phyloP scores from a whole-genome alignment of 2,888 invertebrate genomes.

The Galeopsomyia nigrocyanea region DNA sequence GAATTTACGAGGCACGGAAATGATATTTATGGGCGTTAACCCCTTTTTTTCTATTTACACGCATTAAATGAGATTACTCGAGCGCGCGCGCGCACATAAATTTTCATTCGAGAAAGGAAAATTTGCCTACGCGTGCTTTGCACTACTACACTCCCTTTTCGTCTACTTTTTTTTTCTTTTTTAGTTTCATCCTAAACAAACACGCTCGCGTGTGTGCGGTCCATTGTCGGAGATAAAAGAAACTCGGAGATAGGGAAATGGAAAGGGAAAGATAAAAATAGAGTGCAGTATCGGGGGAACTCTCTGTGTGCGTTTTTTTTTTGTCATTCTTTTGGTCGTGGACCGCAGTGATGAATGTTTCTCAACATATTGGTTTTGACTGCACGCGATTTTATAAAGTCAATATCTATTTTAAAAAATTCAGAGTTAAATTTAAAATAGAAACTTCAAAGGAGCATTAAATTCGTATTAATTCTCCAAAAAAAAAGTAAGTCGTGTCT shows the following conservation, averaged over 20 bases:
- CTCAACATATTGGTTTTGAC: too few relatives aligned
- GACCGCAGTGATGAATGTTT: too few relatives aligned
- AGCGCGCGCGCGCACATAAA: constrained; percentile 38
- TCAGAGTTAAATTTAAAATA: too few relatives aligned
- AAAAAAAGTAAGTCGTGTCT: too few relatives aligned
- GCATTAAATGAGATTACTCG: constrained; percentile 17
- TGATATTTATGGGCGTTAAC: constrained; percentile 29
- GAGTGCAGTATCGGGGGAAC: neutral
- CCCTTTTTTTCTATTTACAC: constrained; percentile 29
- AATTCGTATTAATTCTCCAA: too few relatives aligned
- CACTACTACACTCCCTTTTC: neutral
- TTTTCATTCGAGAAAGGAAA: constrained; percentile 31
- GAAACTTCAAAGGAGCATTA: too few relatives aligned
- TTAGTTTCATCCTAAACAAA: constrained; percentile 42
- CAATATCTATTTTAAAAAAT: too few relatives aligned
- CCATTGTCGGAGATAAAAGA: constrained; percentile 42
- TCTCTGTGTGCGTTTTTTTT: too few relatives aligned
- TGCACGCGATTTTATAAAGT: too few relatives aligned
- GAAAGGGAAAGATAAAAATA: constrained; percentile 22
- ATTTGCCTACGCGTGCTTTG: constrained; percentile 33
- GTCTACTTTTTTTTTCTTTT: constrained; percentile 7
- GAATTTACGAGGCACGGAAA: constrained; percentile 36
- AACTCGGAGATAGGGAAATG: constrained; percentile 24
- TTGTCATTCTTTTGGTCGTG: too few relatives aligned
- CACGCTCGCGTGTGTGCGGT: constrained; percentile 33